Conservation (phyloP, 2,113 vertebrate genomes). For the Miniopterus natalensis region DNA sequence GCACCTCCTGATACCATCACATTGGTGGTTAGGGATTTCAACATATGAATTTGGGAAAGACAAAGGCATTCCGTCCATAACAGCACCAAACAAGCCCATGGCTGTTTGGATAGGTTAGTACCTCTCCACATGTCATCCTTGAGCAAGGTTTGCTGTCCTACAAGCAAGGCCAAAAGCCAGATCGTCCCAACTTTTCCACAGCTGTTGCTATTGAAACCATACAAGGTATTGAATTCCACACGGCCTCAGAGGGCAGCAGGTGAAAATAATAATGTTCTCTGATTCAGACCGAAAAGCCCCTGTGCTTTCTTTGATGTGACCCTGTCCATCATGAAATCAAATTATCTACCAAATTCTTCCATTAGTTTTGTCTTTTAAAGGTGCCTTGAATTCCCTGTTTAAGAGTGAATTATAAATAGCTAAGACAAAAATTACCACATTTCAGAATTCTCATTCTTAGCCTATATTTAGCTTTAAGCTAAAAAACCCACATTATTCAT, state of each 20-base stretch:
- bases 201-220: background rate
- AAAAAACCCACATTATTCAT: background rate
- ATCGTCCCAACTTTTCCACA: background rate
- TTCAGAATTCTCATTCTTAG: slow-evolving; percentile 49
- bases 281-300: background rate
- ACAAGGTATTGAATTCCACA: background rate
- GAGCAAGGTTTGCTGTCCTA: background rate
- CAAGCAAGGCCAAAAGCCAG: background rate
- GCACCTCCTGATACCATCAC: background rate
- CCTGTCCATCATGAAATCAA: background rate
- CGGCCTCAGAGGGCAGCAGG: background rate
- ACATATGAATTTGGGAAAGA: background rate
- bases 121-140: background rate
- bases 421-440: slow-evolving; percentile 5
- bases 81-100: background rate
- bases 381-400: background rate
- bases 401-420: slow-evolving; percentile 27
- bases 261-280: background rate
- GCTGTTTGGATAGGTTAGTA: background rate
- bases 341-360: background rate
- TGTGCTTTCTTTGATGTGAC: background rate
- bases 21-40: background rate
- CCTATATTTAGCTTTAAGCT: slow-evolving; percentile 38
- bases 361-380: slow-evolving; percentile 11
- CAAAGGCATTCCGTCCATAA: background rate